Percentiles rank a stretch among this genome's conserved stretches.
These are phyloP conservation scores for human DNA, from an alignment of 2,113 vertebrate genomes.

Conservation along the genomic window DNA sequence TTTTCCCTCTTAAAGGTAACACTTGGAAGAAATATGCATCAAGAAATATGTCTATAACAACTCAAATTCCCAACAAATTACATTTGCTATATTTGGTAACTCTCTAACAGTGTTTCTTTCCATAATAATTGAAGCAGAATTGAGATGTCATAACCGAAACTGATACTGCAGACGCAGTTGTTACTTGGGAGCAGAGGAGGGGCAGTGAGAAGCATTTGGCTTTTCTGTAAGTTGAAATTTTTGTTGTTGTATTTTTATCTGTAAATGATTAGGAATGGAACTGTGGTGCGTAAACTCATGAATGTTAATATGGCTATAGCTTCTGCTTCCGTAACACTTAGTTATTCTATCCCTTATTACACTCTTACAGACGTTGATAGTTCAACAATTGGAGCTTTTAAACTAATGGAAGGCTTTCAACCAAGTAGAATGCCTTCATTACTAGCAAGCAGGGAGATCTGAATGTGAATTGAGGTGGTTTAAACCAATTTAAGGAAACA, in stretches of 20 bases:
- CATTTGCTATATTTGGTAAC: slow-evolving; percentile 13
- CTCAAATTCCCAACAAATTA: slow-evolving; percentile 48
- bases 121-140: slow-evolving; percentile 60
- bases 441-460: slow-evolving; percentile 28
- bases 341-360: slow-evolving; percentile 62
- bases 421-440: slow-evolving; percentile 67
- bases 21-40: slow-evolving; percentile 34
- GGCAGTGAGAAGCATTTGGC: neutral
- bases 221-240: slow-evolving; percentile 58
- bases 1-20: slow-evolving; percentile 45
- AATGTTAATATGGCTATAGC: slow-evolving; percentile 65
- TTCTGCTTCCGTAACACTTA: slow-evolving; percentile 57
- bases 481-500: slow-evolving; percentile 63
- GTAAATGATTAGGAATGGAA: slow-evolving; percentile 42
- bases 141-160: slow-evolving; percentile 50
- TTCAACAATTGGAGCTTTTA: slow-evolving; percentile 77
- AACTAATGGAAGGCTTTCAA: slow-evolving; percentile 73
- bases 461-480: slow-evolving; percentile 63
- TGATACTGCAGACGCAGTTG: neutral
- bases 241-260: slow-evolving; percentile 68
- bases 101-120: slow-evolving; percentile 43
- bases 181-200: neutral
- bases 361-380: slow-evolving; percentile 51
- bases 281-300: slow-evolving; percentile 63
- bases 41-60: slow-evolving; percentile 2